Conservation (phyloP, 2,888 invertebrate species). For the Andricus quercusramuli region DNA sequence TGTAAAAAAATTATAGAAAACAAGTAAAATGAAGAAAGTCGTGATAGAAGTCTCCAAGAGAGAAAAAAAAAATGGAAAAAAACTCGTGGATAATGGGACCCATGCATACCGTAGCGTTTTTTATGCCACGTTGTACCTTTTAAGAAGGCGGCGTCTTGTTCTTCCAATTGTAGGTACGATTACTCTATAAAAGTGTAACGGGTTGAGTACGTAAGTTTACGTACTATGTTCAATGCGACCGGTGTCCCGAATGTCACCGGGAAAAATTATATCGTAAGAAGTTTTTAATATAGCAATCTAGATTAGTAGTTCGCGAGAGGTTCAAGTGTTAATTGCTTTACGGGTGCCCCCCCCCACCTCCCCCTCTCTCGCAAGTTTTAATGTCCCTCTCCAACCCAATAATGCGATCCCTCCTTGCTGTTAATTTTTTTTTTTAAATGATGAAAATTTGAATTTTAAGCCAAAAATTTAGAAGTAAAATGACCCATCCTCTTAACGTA, state of each 20-base stretch:
- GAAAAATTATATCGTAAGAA: conserved; percentile 33
- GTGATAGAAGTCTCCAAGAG: conserved; percentile 11
- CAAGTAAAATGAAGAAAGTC: conserved; percentile 49
- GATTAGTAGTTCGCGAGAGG: conserved; percentile 21
- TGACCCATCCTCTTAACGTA: too few species aligned
- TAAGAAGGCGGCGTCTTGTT: conserved; percentile 68
- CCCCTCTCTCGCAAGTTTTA: background rate
- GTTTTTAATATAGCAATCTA: conserved; percentile 34
- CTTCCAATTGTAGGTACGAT: conserved; percentile 67
- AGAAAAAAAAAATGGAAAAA: conserved; percentile 21
- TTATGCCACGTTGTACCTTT: conserved; percentile 47
- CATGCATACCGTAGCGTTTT: conserved; percentile 68
- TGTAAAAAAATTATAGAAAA: conserved; percentile 47
- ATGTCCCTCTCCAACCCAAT: too few species aligned
- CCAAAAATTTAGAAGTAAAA: too few species aligned
- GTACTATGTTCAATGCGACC: conserved; percentile 27
- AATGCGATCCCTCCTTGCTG: too few species aligned
- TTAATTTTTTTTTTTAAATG: too few species aligned
- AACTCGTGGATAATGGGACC: conserved; percentile 66
- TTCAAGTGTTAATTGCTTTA: conserved; percentile 19
- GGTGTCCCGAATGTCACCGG: conserved; percentile 13
- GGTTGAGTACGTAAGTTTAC: conserved; percentile 40
- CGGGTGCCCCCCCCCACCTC: background rate
- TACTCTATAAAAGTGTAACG: conserved; percentile 44
- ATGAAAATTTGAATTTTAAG: too few species aligned